Evolutionary conservation across 37 sponge, comb jelly and placozoan species (phyloP).

Genomic region (Axinella damicornis): DNA sequence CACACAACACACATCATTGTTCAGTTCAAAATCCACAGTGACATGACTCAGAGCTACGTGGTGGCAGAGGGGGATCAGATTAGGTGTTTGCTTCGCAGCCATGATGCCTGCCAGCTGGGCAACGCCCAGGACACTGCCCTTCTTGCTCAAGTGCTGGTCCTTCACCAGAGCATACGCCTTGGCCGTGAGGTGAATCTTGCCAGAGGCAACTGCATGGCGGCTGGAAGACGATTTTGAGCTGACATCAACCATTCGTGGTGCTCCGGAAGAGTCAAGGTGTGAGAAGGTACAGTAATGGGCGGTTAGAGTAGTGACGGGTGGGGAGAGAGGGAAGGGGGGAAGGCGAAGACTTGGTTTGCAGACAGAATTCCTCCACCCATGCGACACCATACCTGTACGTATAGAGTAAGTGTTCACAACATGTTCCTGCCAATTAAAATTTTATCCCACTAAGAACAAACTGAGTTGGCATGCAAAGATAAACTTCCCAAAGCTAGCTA

Average conservation of each 20-base stretch:
- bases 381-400: no score
- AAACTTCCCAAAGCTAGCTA: no score
- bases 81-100: slow-evolving; percentile 92
- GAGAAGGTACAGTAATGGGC: slow-evolving; percentile 22
- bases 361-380: no score
- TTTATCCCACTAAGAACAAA: neutral
- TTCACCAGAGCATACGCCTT: slow-evolving; percentile 59
- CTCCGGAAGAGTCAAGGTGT: slow-evolving; percentile 79
- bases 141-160: slow-evolving; percentile 38
- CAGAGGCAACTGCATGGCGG: slow-evolving; percentile 76
- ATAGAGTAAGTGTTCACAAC: no score
- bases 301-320: neutral
- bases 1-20: slow-evolving; percentile 34
- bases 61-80: slow-evolving; percentile 96
- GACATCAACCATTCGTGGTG: slow-evolving; percentile 91
- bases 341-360: no score
- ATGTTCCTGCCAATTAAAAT: no score
- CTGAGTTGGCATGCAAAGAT: no score
- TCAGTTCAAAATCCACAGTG: slow-evolving; percentile 50
- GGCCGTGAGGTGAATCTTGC: slow-evolving; percentile 60
- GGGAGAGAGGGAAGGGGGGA: no score
- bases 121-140: slow-evolving; percentile 87
- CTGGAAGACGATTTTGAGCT: slow-evolving; percentile 61
- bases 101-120: slow-evolving; percentile 91
- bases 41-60: slow-evolving; percentile 69